Evolutionary conservation across 2,113 vertebrate genomes (phyloP).

Genomic region (pig (Sus scrofa)): T2T-Sscrofa CM000812.6:280024501-280025000

Average conservation of each 20-base stretch:
- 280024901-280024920: no score
- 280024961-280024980: no score
- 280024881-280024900: no score
- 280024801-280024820: no score
- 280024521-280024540: background rate
- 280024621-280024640: slow-evolving; percentile 34
- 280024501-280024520: background rate
- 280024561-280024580: background rate
- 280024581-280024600: slow-evolving; percentile 13
- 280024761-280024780: slow-evolving; percentile 26
- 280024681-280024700: slow-evolving; percentile 6
- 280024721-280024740: background rate
- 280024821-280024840: no score
- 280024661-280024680: slow-evolving; percentile 14
- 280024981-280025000: no score
- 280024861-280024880: no score
- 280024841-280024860: no score
- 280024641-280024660: background rate
- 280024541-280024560: slow-evolving; percentile 24
- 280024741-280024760: background rate
- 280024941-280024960: no score
- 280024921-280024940: no score
- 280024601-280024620: background rate
- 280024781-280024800: background rate
- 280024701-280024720: background rate